phyloP scores from a whole-genome alignment of 2,113 vertebrate species.

The Neolamprologus falcicula region DNA sequence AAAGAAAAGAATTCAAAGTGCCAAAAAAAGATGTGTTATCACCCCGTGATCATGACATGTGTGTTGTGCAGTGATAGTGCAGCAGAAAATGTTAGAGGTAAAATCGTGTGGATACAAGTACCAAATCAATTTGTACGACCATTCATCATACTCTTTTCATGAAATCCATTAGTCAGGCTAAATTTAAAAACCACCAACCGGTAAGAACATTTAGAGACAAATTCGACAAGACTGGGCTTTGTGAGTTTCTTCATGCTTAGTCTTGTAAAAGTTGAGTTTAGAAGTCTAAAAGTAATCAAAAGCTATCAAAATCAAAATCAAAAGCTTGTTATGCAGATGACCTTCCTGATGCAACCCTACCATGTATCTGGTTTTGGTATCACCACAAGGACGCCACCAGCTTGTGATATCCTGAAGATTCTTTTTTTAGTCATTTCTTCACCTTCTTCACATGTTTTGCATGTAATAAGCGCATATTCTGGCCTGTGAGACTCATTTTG shows the following conservation, averaged over 20 bases:
- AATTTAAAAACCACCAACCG: background rate
- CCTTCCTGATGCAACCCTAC: background rate
- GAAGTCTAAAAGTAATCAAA: background rate
- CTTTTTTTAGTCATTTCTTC: background rate
- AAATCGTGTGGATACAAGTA: background rate
- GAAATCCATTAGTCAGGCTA: background rate
- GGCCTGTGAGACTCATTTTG: background rate
- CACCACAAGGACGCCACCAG: fast-evolving
- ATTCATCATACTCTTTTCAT: background rate
- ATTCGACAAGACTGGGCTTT: background rate
- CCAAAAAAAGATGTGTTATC: background rate
- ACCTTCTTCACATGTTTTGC: background rate
- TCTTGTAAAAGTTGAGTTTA: background rate
- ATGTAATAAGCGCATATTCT: background rate
- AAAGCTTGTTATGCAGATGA: background rate
- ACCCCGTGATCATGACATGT: fast-evolving
- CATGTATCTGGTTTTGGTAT: fast-evolving
- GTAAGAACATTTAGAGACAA: background rate
- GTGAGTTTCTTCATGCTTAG: background rate
- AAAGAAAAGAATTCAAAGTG: background rate
- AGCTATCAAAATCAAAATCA: background rate
- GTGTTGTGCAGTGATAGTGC: background rate
- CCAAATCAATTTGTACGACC: fast-evolving
- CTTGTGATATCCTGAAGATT: background rate
- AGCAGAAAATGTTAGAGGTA: background rate